Conservation (phyloP, 1,140 invertebrate genomes). For the Microplitis mediator region DNA sequence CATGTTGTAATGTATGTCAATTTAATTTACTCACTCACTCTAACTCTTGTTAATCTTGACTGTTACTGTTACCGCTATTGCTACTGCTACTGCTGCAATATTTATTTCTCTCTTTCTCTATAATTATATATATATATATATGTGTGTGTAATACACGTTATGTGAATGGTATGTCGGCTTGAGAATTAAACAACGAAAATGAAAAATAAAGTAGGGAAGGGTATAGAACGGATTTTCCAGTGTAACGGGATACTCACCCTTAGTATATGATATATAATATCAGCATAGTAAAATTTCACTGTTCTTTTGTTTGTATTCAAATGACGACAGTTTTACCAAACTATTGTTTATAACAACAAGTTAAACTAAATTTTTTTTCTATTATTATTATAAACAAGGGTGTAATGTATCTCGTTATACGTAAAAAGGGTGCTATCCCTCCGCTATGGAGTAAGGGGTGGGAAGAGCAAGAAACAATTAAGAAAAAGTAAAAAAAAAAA, state of each 20-base stretch:
- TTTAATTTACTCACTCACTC: background rate
- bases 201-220: background rate
- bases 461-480: background rate
- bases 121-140: background rate
- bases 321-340: too few relatives aligned
- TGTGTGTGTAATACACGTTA: too few relatives aligned
- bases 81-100: background rate
- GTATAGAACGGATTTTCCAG: slow-evolving; percentile 7
- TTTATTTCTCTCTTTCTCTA: too few relatives aligned
- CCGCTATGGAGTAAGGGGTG: background rate
- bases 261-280: background rate
- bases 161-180: too few relatives aligned
- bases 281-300: too few relatives aligned
- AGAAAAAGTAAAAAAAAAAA: background rate
- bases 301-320: too few relatives aligned
- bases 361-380: background rate
- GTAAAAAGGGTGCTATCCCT: too few relatives aligned
- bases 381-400: background rate
- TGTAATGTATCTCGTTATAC: background rate
- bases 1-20: background rate
- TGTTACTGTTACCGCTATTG: too few relatives aligned
- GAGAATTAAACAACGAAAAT: background rate
- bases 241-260: slow-evolving; percentile 14
- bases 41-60: too few relatives aligned
- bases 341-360: too few relatives aligned